A percentile compares a stretch with the other conserved stretches of the same genome.
These are phyloP conservation scores for Cephus sareptanus DNA, from an alignment of 2,888 invertebrate genomes.

Conservation along the genomic window DNA sequence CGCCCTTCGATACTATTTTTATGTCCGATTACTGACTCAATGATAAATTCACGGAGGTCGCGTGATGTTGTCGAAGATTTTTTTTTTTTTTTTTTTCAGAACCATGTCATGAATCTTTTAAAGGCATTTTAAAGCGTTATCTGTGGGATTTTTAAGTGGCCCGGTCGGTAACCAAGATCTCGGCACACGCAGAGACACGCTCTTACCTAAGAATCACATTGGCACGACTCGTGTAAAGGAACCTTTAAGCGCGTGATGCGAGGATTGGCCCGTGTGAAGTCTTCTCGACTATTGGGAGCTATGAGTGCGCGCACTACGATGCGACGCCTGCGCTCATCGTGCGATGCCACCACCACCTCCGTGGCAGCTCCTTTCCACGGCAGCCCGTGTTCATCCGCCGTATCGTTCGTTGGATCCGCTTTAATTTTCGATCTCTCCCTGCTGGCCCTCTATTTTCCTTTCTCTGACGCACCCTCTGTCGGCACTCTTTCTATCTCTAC, in stretches of 20 bases:
- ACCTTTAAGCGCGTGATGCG: not conserved
- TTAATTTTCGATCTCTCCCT: conserved; percentile 18
- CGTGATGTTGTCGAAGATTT: not conserved
- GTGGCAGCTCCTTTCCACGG: not conserved
- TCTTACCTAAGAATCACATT: not conserved
- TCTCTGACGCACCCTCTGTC: conserved; percentile 5
- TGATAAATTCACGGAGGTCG: not conserved
- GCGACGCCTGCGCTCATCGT: conserved; percentile 15
- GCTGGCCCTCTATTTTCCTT: conserved; percentile 9
- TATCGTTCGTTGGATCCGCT: conserved; percentile 4
- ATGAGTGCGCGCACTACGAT: not conserved
- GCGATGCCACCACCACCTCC: conserved; percentile 1
- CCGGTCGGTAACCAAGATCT: not conserved
- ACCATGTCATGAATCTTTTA: not conserved
- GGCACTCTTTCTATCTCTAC: not conserved
- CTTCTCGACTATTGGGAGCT: not conserved
- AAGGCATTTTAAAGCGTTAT: not conserved
- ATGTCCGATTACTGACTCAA: not conserved
- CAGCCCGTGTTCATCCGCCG: conserved; percentile 9
- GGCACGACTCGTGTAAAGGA: not conserved
- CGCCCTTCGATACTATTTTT: not conserved
- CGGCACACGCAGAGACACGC: not conserved
- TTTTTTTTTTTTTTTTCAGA: not conserved
- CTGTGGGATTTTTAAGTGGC: not conserved
- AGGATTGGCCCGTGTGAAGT: not conserved